These are phyloP conservation scores for Drosophila infuscata DNA, from an alignment of 2,888 invertebrate species.

Conservation along the genomic window DNA sequence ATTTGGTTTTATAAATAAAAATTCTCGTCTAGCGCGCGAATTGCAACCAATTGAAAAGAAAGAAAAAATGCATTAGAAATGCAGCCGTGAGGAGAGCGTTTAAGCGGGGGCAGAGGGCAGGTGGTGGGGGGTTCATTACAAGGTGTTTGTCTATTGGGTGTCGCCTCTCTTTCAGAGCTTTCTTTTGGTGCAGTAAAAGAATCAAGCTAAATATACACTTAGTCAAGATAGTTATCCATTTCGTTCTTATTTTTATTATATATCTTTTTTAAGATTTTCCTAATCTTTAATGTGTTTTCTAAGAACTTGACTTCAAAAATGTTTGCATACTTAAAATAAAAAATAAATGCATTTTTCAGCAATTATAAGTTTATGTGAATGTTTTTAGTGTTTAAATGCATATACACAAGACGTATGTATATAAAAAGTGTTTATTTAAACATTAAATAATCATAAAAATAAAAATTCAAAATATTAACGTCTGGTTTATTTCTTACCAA, in stretches of 20 bases:
- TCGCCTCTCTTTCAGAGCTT: neutral
- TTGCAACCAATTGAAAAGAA: conserved; percentile 61
- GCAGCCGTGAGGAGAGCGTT: neutral
- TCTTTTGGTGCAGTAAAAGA: neutral
- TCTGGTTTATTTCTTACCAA: neutral
- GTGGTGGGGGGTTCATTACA: conserved; percentile 1
- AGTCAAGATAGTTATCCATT: neutral
- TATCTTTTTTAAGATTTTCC: neutral
- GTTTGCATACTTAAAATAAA: too few species aligned
- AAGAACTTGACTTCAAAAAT: too few species aligned
- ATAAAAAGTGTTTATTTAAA: conserved; percentile 44
- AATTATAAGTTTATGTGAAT: too few species aligned
- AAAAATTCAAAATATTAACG: conserved; percentile 3
- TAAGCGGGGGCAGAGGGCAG: neutral
- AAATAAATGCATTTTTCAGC: too few species aligned
- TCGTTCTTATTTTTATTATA: neutral
- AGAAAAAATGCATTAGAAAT: conserved; percentile 23
- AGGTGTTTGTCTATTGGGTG: conserved; percentile 20
- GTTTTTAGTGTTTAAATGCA: too few species aligned
- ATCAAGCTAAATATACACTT: conserved; percentile 15
- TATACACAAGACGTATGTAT: neutral
- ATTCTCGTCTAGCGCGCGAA: conserved; percentile 61
- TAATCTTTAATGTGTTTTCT: neutral
- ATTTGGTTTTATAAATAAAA: conserved; percentile 58
- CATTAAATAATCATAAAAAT: conserved; percentile 38